A percentile compares a stretch with the other conserved stretches of the same genome.
These are phyloP conservation scores for Himalopsyche phryganea DNA, from an alignment of 1,140 invertebrate species.

Conservation along the genomic window DNA sequence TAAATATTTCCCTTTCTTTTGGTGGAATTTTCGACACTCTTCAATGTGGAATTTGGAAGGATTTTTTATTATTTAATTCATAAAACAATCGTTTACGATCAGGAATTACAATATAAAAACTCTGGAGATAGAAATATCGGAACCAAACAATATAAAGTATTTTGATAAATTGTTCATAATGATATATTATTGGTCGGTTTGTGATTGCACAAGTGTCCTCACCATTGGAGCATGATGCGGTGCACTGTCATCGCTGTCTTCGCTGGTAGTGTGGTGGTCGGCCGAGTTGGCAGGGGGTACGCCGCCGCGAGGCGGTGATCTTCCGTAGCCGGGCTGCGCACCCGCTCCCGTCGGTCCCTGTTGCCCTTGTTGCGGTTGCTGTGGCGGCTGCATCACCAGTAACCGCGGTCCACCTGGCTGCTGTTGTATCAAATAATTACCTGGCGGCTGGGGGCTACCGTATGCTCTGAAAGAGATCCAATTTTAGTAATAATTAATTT, in stretches of 20 bases:
- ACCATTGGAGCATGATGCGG: constrained; percentile 63
- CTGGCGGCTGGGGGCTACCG: constrained; percentile 41
- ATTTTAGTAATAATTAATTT: too few species aligned
- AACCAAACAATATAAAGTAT: too few species aligned
- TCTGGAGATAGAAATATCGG: too few species aligned
- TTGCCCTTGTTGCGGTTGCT: constrained; percentile 45
- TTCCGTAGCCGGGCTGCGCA: constrained; percentile 49
- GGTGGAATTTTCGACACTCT: too few species aligned
- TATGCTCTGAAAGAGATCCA: constrained; percentile 27
- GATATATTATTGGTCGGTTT: too few species aligned
- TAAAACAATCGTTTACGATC: too few species aligned
- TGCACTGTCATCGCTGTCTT: constrained; percentile 85
- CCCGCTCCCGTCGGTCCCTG: constrained; percentile 39
- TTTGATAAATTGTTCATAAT: too few species aligned
- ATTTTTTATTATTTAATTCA: too few species aligned
- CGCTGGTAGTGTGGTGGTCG: constrained; percentile 69
- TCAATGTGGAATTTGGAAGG: too few species aligned
- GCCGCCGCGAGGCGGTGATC: constrained; percentile 51
- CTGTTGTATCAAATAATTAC: constrained; percentile 56
- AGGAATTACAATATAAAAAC: too few species aligned
- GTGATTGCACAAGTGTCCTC: too few species aligned
- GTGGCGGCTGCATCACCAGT: constrained; percentile 52
- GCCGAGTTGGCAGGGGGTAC: constrained; percentile 49
- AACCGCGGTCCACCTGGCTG: constrained; percentile 61
- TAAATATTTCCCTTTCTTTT: too few species aligned